A percentile compares a stretch with the other conserved stretches of the same genome.
Evolutionary conservation across 2,113 vertebrate species (phyloP).

Genomic region (Holacanthus passer): DNA sequence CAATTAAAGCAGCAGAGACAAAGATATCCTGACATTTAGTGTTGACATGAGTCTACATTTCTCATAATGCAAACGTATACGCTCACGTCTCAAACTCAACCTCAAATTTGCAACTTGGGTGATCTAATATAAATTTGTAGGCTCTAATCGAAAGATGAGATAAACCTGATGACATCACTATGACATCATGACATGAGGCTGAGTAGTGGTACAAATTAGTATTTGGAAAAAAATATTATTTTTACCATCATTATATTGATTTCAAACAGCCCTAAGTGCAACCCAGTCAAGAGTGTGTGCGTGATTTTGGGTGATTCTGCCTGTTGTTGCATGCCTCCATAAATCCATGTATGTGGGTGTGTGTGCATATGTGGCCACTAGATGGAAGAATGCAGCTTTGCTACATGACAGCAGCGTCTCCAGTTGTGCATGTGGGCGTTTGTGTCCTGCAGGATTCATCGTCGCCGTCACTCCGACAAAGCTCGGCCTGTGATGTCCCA

Average conservation of each 20-base stretch:
- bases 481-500: conserved; percentile 51
- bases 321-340: not conserved
- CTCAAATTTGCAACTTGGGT: not conserved
- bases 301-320: not conserved
- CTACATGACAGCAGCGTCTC: conserved; percentile 8
- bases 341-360: not conserved
- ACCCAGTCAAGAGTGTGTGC: not conserved
- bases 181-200: not conserved
- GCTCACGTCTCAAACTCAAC: not conserved
- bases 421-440: conserved; percentile 46
- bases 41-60: not conserved
- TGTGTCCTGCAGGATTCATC: conserved; percentile 61
- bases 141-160: not conserved
- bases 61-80: not conserved
- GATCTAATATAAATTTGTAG: not conserved
- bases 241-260: not conserved
- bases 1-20: not conserved
- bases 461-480: conserved; percentile 46
- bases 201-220: not conserved
- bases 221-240: not conserved
- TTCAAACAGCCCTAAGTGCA: not conserved
- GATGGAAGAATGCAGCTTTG: conserved; percentile 75
- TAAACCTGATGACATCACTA: not conserved
- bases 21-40: not conserved
- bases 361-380: conserved; percentile 71